These are phyloP conservation scores for Apostichopus californicus DNA, from an alignment of 35 echinoderm and acorn worm species.

Conservation along the genomic window DNA sequence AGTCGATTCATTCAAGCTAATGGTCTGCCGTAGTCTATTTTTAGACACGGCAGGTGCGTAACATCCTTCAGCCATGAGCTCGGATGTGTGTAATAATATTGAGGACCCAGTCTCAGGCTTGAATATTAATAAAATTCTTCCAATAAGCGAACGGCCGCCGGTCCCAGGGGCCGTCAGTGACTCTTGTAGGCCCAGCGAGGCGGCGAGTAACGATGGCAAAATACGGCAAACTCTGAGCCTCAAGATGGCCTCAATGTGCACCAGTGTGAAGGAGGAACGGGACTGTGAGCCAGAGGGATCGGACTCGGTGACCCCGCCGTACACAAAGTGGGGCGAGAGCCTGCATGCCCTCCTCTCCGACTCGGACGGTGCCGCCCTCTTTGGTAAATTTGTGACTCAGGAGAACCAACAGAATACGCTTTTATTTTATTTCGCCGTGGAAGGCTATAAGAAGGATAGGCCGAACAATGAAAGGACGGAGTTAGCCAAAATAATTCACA, in stretches of 20 bases:
- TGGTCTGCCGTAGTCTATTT: slow-evolving; percentile 40
- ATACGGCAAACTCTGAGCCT: slow-evolving; percentile 10
- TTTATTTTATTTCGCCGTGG: slow-evolving; percentile 89
- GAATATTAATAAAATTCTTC: slow-evolving; percentile 70
- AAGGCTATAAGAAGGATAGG: slow-evolving; percentile 90
- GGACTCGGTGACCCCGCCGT: slow-evolving; percentile 83
- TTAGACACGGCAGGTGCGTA: slow-evolving; percentile 12
- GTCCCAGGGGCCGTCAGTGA: slow-evolving; percentile 90
- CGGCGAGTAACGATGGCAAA: slow-evolving; percentile 40
- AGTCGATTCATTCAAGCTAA: background rate
- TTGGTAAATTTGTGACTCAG: slow-evolving; percentile 80
- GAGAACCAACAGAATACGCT: slow-evolving; percentile 84
- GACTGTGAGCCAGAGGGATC: slow-evolving; percentile 89
- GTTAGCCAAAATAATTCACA: slow-evolving; percentile 81
- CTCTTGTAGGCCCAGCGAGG: slow-evolving; percentile 47
- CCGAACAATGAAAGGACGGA: slow-evolving; percentile 66
- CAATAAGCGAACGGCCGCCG: slow-evolving; percentile 79
- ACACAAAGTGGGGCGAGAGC: slow-evolving; percentile 91
- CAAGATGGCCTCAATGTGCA: slow-evolving; percentile 26
- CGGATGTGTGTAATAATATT: slow-evolving; percentile 74
- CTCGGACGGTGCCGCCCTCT: slow-evolving; percentile 82
- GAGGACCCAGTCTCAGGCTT: slow-evolving; percentile 49
- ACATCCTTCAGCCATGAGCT: slow-evolving; percentile 72
- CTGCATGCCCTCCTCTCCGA: slow-evolving; percentile 82
- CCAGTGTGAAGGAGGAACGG: background rate